Evolutionary conservation across 1,140 invertebrate species (phyloP), one percentile per base, ranked within the genome.

Genomic region (Drosophila eugracilis): DNA sequence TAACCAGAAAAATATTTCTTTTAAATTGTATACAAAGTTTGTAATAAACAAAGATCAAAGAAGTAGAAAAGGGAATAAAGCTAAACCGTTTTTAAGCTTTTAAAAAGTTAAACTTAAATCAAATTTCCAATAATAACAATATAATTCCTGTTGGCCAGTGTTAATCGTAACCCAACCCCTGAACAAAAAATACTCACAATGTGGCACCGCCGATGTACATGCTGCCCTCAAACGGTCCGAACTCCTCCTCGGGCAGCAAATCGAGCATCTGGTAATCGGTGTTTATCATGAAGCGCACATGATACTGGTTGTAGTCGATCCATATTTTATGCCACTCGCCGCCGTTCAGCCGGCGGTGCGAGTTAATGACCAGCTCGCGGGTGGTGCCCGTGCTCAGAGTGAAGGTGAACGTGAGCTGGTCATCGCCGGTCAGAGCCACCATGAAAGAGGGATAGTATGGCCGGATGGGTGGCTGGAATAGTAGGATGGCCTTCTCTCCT

Each of bases 281-380:
- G 89, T 98, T 98, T 52, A 98, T 95, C 94, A 97, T 97, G 89
- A 98, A 97, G 54, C 97, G 92, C n/a, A 98, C 97, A 91, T 99
- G 97, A 91, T 98, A 96, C 83, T 96, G 95, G 91, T 98, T 98
- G 85, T 97, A 97, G 92, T 97, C 96, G 66, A 97, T 97, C 96
- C 96, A 97, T 70, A 98, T 96, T 92, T 98, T 97, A 89, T 99
- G 97, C 97, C 97, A 99, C 88, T 98, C 97, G 0, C 97, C 97
- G 47, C 95, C 95, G 88, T 97, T 98, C 4, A 99, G 92, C 89
- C 95, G 95, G 62, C 95, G 92, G 67, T 94, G 93, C 12, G 97
- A 97, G 84, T 95, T 95, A 24, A 98, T 95, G 42, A 95, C 95
- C 30, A 97, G 92, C 86, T 95, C 95, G 49, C 95, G 93, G 7